Base-by-base conservation (phyloP, 2,797 vertebrate genomes). In the Melanotaenia parkinsoni region DNA sequence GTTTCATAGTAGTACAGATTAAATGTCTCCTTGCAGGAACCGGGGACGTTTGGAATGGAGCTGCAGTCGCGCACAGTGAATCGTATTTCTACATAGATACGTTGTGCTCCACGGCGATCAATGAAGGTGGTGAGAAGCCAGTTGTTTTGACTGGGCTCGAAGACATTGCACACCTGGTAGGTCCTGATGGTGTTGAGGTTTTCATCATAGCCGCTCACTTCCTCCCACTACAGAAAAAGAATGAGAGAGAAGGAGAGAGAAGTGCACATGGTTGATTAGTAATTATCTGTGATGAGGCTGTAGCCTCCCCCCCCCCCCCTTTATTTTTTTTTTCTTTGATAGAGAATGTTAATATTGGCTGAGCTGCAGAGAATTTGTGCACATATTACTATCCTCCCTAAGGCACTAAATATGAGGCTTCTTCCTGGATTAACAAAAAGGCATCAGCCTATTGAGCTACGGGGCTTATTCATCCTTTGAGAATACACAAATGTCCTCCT, bases 111-210 rank as follows among this genome's bases (percentile, higher is more conserved):
- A 0, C 95, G 95, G 0, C 98, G 95, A 80, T 97, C 95, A 54
- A 99, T 97, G 92, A 99, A 99, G 2, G 97, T 99, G 73, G 98
- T 99, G 83, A 98, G 97, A 45, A 99, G 96, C 98, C 98, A 99
- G 92, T 99, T 99, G 95, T 99, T 99, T 88, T 99, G 98, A 88
- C 97, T 99, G 77, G 98, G 95, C 72, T 98, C 97, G 13, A 99
- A 99, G 87, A 99, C 98, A 0, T 99, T 99, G 91, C 98, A 99
- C 90, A 99, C 98, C 93, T 99, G 98, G 93, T 99, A 99, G 0
- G 98, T 99, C 78, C 97, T 95, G 90, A 99, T 99, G 90, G 98
- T 99, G 94, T 99, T 99, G 83, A 99, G 96, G 93, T 99, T 99
- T 89, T 99, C 98, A 67, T 99, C 98, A 2, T 99, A 99, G 90